Percentiles rank a stretch among this genome's conserved stretches.
These are phyloP conservation scores for Pollicipes pollicipes DNA, from an alignment of 1,140 invertebrate species.

Conservation along the genomic window DNA sequence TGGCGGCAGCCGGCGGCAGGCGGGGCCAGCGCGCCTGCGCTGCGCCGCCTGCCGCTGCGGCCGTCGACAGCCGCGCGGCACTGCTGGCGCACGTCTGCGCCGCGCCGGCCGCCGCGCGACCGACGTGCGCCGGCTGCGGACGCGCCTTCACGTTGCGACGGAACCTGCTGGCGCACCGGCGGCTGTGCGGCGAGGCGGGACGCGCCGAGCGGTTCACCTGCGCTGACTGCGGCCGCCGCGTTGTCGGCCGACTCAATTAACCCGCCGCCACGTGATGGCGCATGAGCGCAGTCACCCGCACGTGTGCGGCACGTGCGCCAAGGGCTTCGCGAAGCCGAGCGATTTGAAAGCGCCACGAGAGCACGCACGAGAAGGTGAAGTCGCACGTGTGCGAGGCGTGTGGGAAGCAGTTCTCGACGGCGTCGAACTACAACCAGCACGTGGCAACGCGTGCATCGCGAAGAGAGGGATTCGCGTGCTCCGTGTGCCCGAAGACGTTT, in stretches of 20 bases:
- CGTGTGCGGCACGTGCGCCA: neutral
- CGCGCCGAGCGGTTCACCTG: neutral
- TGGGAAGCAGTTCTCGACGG: neutral
- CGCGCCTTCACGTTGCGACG: neutral
- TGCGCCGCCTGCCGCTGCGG: neutral
- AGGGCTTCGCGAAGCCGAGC: neutral
- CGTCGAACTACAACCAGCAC: neutral
- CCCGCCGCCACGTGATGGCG: neutral
- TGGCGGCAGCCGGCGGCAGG: too few species aligned
- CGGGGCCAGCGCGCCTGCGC: neutral
- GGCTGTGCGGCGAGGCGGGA: neutral
- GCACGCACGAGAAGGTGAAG: neutral
- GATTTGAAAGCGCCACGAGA: neutral
- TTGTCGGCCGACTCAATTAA: neutral
- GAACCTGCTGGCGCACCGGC: neutral
- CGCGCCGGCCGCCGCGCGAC: too few species aligned
- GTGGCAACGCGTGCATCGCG: neutral
- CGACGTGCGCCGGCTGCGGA: neutral
- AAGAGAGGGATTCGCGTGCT: neutral
- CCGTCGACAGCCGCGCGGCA: neutral
- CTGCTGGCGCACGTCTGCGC: neutral
- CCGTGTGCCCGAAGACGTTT: neutral
- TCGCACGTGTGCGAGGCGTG: neutral
- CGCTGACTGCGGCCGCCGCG: neutral
- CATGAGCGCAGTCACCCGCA: neutral